Conservation (phyloP, 2,113 vertebrate species). For the Montifringilla adamsi region DNA sequence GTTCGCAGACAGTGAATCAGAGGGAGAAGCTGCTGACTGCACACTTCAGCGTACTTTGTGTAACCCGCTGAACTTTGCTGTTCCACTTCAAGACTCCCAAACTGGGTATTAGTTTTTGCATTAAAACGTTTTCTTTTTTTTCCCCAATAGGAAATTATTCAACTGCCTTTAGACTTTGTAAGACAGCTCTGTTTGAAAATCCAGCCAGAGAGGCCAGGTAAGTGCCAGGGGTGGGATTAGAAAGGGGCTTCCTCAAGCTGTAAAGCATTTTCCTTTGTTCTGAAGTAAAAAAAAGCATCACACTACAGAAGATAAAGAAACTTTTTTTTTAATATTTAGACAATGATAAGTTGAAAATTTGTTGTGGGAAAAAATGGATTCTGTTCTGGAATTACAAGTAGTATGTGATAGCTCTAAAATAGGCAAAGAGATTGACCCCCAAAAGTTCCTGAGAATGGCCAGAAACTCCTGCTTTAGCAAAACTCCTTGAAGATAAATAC, state of each 20-base stretch:
- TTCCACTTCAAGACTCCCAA: neutral
- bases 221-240: neutral
- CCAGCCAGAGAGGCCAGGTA: slow-evolving; percentile 93
- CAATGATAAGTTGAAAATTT: neutral
- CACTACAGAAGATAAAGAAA: neutral
- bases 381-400: neutral
- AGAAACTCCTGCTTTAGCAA: neutral
- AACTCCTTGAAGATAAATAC: neutral
- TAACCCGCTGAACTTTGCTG: neutral
- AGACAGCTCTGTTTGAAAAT: slow-evolving; percentile 92
- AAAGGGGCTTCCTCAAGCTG: neutral
- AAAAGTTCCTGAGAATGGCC: neutral
- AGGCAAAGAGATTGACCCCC: neutral
- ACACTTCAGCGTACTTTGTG: neutral
- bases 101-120: neutral
- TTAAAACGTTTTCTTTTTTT: neutral
- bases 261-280: neutral
- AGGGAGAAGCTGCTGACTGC: neutral
- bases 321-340: neutral
- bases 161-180: slow-evolving; percentile 92
- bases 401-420: neutral
- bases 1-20: neutral
- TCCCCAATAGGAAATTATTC: slow-evolving; percentile 86
- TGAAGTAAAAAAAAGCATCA: neutral
- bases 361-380: neutral